Conservation (phyloP, 2,888 invertebrate genomes). For the Euphydryas editha region DNA sequence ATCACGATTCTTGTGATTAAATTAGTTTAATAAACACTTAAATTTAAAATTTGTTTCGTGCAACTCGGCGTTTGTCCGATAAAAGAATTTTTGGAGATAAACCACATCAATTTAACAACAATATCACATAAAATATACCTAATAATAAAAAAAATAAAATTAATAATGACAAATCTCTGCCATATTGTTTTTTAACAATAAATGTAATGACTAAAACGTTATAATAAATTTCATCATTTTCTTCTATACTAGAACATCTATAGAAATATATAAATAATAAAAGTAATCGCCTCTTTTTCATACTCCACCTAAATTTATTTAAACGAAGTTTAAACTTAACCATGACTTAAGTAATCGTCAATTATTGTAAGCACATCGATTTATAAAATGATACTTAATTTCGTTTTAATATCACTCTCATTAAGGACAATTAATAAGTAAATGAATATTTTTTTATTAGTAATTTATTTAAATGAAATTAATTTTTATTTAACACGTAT, state of each 20-base stretch:
- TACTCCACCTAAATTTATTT: constrained; percentile 7
- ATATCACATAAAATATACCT: background rate
- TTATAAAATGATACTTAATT: background rate
- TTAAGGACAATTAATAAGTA: constrained; percentile 8
- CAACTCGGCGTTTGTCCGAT: no score
- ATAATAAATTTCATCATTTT: no score
- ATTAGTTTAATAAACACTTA: no score
- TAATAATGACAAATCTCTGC: background rate
- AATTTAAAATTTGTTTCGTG: no score
- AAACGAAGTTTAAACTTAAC: constrained; percentile 8
- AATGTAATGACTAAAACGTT: no score
- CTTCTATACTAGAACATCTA: no score
- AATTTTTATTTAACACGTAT: constrained; percentile 2
- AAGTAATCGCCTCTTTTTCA: no score
- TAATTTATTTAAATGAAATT: constrained; percentile 8
- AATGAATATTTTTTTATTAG: background rate
- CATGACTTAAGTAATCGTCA: constrained; percentile 27
- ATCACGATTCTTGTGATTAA: no score
- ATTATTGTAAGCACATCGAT: constrained; percentile 17
- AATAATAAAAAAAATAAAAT: background rate
- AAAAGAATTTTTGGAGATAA: background rate
- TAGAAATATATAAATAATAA: no score
- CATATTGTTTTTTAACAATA: background rate
- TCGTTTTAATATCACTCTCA: constrained; percentile 6
- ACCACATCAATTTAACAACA: background rate